Percentiles rank a stretch among this genome's conserved stretches.
These are phyloP conservation scores for Agriopis aurantiaria DNA, from an alignment of 2,888 invertebrate genomes.

Conservation along the genomic window DNA sequence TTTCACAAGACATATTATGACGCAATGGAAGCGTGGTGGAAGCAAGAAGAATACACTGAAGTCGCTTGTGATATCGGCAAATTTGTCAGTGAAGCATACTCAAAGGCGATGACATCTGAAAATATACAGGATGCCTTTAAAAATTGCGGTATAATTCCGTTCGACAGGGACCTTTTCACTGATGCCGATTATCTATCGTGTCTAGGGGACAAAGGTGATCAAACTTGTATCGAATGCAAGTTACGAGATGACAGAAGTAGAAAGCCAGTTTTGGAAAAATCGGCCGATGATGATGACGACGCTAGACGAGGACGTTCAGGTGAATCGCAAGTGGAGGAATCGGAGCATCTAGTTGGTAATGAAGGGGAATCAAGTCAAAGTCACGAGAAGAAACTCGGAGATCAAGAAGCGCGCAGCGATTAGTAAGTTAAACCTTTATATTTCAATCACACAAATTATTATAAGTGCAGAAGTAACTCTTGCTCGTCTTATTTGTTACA, in stretches of 20 bases:
- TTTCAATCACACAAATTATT: background rate
- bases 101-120: conserved; percentile 16
- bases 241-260: conserved; percentile 4
- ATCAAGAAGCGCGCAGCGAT: background rate
- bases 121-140: conserved; percentile 17
- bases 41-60: background rate
- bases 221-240: conserved; percentile 20
- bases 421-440: background rate
- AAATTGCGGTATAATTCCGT: conserved; percentile 26
- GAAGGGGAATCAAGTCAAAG: conserved; percentile 2
- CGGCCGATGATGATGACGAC: background rate
- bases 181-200: conserved; percentile 8
- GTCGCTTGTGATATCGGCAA: background rate
- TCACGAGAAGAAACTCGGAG: background rate
- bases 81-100: conserved; percentile 10
- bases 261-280: background rate
- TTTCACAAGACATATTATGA: conserved; percentile 5
- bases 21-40: background rate
- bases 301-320: background rate
- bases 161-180: conserved; percentile 29
- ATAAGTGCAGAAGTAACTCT: background rate
- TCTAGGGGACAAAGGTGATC: background rate
- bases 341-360: background rate
- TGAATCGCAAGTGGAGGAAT: background rate
- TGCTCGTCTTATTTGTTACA: no score